These are phyloP conservation scores for Halcyon malimbica DNA, from an alignment of 2,113 vertebrate genomes.

Conservation along the genomic window DNA sequence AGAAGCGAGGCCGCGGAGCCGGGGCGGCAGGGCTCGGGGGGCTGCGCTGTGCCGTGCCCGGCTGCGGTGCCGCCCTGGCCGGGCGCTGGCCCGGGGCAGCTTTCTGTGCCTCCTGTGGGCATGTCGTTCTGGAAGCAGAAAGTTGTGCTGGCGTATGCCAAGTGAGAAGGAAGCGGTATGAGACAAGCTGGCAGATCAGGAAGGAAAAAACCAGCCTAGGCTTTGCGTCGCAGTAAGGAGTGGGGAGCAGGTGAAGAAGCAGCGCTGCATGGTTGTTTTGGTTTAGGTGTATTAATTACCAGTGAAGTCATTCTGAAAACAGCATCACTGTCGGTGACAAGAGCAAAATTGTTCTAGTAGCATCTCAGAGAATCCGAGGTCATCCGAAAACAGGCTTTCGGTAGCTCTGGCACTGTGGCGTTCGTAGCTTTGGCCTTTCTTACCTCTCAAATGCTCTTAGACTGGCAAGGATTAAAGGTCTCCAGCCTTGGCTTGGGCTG, in stretches of 20 bases:
- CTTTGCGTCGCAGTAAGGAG: not conserved
- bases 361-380: too few relatives aligned
- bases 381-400: not conserved
- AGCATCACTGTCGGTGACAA: accelerated
- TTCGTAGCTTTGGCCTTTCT: not conserved
- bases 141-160: accelerated
- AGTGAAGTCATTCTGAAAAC: accelerated
- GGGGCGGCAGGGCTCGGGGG: not conserved
- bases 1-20: not conserved
- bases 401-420: not conserved
- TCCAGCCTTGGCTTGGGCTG: not conserved
- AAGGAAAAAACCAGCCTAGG: accelerated
- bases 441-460: accelerated
- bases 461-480: not conserved
- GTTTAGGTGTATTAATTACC: not conserved
- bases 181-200: accelerated
- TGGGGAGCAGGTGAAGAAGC: not conserved
- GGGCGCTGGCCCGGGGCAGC: not conserved
- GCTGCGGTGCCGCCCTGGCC: not conserved
- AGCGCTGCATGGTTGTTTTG: accelerated
- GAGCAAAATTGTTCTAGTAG: too few relatives aligned
- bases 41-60: not conserved
- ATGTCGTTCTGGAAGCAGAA: not conserved
- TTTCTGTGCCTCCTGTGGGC: accelerated
- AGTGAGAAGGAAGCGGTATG: not conserved